These are phyloP conservation scores for Mirza zaza DNA, from an alignment of 2,113 vertebrate species.

Conservation along the genomic window DNA sequence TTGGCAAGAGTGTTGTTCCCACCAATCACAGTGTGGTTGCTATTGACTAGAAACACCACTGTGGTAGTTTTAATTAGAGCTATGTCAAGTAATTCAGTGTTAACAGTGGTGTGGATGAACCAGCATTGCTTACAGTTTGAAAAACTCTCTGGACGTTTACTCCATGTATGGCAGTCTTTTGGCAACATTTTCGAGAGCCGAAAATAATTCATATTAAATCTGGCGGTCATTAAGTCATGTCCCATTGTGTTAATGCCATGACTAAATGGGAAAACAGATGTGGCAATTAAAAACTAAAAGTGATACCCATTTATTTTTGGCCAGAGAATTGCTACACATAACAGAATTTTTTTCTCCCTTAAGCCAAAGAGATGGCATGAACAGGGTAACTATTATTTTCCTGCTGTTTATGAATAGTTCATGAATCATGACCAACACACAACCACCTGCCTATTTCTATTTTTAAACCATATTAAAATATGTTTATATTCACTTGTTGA, in stretches of 20 bases:
- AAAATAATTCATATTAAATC: conserved; percentile 61
- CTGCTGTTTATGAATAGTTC: conserved; percentile 54
- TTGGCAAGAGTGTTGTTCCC: conserved; percentile 22
- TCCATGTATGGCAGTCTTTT: conserved; percentile 20
- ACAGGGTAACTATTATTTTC: conserved; percentile 54
- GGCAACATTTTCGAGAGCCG: conserved; percentile 40
- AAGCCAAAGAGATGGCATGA: conserved; percentile 19
- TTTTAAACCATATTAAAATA: conserved; percentile 52
- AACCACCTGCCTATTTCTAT: conserved; percentile 51
- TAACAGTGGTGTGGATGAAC: background rate
- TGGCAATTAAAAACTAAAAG: conserved; percentile 65
- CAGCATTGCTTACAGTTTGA: conserved; percentile 21
- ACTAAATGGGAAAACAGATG: conserved; percentile 63
- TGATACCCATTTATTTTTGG: conserved; percentile 65
- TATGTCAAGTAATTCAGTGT: conserved; percentile 28
- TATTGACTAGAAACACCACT: background rate
- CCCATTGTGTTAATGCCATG: conserved; percentile 59
- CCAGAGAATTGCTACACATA: conserved; percentile 31
- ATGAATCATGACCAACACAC: conserved; percentile 55
- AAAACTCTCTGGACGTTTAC: background rate
- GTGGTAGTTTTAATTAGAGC: conserved; percentile 29
- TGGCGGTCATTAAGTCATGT: conserved; percentile 42
- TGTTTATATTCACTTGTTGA: background rate
- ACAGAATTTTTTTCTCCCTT: background rate
- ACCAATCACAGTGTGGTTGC: background rate